Base-by-base conservation (phyloP, 2,888 invertebrate genomes). In the Ypsolopha scabrella region DNA sequence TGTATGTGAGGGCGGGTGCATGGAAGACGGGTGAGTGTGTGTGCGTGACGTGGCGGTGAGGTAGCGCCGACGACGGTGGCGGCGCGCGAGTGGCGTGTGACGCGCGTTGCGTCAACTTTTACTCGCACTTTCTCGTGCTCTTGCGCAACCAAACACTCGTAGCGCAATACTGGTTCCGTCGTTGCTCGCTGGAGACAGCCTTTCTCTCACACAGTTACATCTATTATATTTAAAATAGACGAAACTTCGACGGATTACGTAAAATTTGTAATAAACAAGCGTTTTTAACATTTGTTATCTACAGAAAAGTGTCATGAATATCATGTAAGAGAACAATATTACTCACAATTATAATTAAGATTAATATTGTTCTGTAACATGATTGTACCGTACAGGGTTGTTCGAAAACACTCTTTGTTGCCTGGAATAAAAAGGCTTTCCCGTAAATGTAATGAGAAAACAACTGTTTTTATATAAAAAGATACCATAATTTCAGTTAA, bases 31-130 rank as follows among this genome's bases (percentile, higher is more conserved):
- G 47, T 53, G 53, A 38, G 53, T 49, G 53, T 52, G 51, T 50
- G 46, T 37, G 46, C 36, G 38, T 10, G 56, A 65, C 61, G 60
- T 60, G 64, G 59, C 13, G 13, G 6, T 7, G 8, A 14, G 1
- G 43, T 13, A 38, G 6, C 51, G 13, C 1, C 9, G 45, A n/a
- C 37, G 8, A 34, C 46, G 48, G 13, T 7, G 51, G 45, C 36
- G n/a, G 35, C 8, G 50, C 14, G 35, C 35, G 50, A 6, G 6
- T 10, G 8, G 41, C 62, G 66, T 68, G 73, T 81, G 85, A 81
- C 83, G 81, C 72, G 65, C 61, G 75, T 85, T 85, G 85, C 85
- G 81, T 86, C 85, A 83, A 85, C 86, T 86, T 85, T 86, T 85
- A 85, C 86, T 85, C 76, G 79, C 85, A 85, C 85, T 85, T 86